Conservation (phyloP, 2,888 invertebrate species). For the Drosophila neotestacea region DNA sequence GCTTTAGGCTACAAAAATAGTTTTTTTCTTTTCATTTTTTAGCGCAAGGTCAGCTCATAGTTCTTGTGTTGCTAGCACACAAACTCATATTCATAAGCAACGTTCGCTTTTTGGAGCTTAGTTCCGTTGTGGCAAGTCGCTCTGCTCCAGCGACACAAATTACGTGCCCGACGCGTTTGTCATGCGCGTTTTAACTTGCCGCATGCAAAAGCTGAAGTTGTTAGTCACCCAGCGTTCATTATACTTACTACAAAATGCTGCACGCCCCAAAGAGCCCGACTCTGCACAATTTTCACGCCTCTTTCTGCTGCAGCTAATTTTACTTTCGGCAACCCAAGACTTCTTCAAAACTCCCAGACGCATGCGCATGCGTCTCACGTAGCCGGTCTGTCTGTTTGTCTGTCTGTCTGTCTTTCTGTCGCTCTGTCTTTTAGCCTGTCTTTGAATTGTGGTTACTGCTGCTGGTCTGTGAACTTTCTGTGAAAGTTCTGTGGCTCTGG, state of each 20-base stretch:
- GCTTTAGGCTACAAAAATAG: constrained; percentile 41
- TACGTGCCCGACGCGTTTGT: constrained; percentile 63
- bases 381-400: constrained; percentile 3
- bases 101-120: constrained; percentile 52
- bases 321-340: constrained; percentile 60
- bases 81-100: constrained; percentile 50
- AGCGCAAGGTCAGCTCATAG: constrained; percentile 69
- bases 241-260: constrained; percentile 28
- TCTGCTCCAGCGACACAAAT: constrained; percentile 63
- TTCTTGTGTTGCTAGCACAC: constrained; percentile 45
- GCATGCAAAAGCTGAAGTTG: constrained; percentile 55
- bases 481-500: constrained; percentile 66
- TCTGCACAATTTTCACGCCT: constrained; percentile 54
- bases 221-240: constrained; percentile 51
- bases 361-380: constrained; percentile 79
- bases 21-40: constrained; percentile 48
- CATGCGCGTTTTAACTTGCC: constrained; percentile 60
- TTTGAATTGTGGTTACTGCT: constrained; percentile 22
- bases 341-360: constrained; percentile 23
- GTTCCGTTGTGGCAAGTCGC: constrained; percentile 47
- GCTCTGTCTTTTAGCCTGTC: not conserved
- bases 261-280: constrained; percentile 20
- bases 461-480: constrained; percentile 67
- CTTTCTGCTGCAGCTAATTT: constrained; percentile 59
- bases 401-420: not conserved